A percentile compares a stretch with the other conserved stretches of the same genome.
phyloP scores from a whole-genome alignment of 2,797 vertebrate genomes.

The Myotis pilosus region DNA sequence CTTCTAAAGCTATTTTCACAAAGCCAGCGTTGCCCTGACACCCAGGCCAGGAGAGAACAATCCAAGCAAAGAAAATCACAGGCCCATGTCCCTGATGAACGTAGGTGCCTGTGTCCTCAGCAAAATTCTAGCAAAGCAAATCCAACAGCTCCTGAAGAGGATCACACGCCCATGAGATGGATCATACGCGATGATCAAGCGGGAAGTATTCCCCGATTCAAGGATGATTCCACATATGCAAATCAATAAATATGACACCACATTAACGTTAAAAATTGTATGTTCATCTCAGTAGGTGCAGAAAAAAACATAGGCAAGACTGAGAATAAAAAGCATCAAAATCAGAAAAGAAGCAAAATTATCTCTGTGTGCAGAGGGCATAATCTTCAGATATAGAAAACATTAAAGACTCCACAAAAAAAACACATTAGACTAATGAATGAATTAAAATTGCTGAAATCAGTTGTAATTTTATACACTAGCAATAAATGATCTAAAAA shows the following conservation, averaged over 20 bases:
- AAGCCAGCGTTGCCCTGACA: neutral
- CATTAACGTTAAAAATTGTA: neutral
- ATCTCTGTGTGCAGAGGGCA: neutral
- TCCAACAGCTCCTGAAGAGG: neutral
- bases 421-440: neutral
- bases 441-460: neutral
- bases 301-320: neutral
- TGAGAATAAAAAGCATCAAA: neutral
- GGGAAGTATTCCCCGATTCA: neutral
- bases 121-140: neutral
- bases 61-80: neutral
- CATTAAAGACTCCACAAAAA: neutral
- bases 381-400: neutral
- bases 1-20: neutral
- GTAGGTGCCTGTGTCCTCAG: too few relatives aligned
- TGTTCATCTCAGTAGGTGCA: neutral
- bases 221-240: neutral
- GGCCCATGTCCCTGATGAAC: neutral
- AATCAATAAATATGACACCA: neutral
- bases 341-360: neutral
- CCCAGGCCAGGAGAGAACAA: neutral
- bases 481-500: neutral
- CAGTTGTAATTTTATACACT: neutral
- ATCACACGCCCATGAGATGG: neutral
- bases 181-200: neutral